A percentile compares a stretch with the other conserved stretches of the same genome.
Evolutionary conservation across 2,888 invertebrate genomes (phyloP).

Genomic region (Drosophila ochracea): DNA sequence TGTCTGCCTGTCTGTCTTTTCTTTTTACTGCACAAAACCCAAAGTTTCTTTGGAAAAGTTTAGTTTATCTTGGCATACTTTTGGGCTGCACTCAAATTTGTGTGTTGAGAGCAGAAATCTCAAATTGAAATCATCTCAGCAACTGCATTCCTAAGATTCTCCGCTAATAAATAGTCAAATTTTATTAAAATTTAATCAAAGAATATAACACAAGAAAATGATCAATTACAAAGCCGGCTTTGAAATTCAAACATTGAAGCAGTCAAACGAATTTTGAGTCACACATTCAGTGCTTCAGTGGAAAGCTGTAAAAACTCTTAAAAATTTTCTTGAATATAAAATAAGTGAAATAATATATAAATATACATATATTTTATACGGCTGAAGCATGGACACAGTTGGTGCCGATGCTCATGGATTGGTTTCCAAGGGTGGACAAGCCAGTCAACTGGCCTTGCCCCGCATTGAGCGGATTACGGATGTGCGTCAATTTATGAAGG

Average conservation of each 20-base stretch:
- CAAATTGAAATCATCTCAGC: background rate
- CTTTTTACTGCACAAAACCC: background rate
- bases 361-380: background rate
- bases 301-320: background rate
- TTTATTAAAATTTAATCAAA: background rate
- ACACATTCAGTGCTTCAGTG: background rate
- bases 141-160: background rate
- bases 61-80: background rate
- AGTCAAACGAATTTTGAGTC: background rate
- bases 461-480: slow-evolving; percentile 43
- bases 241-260: background rate
- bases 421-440: background rate
- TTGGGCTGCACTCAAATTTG: background rate
- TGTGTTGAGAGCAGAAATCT: background rate
- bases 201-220: too few relatives aligned
- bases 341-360: background rate
- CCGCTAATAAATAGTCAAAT: background rate
- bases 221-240: background rate
- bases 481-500: slow-evolving; percentile 29
- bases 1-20: too few relatives aligned
- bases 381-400: slow-evolving; percentile 3
- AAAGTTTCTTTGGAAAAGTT: background rate
- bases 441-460: slow-evolving; percentile 33
- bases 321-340: background rate
- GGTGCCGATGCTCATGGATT: background rate